These are phyloP conservation scores for Drepanosiphum platanoidis DNA, from an alignment of 2,888 invertebrate species.

Conservation along the genomic window DNA sequence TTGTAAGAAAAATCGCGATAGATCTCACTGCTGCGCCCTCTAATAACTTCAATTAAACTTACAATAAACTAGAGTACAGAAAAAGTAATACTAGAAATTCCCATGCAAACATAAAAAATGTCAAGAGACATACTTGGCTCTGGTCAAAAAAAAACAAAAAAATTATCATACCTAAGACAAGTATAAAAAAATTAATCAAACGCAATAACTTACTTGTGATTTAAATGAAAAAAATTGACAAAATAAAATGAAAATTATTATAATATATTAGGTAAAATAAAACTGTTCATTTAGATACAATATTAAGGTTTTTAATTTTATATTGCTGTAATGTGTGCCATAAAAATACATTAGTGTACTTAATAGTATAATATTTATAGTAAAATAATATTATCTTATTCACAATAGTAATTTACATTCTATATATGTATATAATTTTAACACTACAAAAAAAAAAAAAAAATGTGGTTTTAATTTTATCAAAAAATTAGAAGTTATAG, in stretches of 20 bases:
- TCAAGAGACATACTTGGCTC: slow-evolving; percentile 9
- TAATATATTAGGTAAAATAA: slow-evolving; percentile 32
- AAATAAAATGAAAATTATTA: slow-evolving; percentile 34
- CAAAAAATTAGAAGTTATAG: not conserved
- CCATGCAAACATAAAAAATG: not conserved
- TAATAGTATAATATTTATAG: slow-evolving; percentile 51
- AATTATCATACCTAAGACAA: slow-evolving; percentile 11
- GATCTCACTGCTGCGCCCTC: not conserved
- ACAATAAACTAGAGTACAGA: not conserved
- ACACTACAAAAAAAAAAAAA: slow-evolving; percentile 22
- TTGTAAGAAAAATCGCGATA: not conserved
- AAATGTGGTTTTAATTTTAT: slow-evolving; percentile 1
- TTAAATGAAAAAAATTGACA: slow-evolving; percentile 5
- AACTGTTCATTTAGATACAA: slow-evolving; percentile 24
- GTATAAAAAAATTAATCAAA: not conserved
- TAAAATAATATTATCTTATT: slow-evolving; percentile 58
- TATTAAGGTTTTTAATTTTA: slow-evolving; percentile 15
- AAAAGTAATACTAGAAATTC: not conserved
- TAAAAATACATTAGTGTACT: slow-evolving; percentile 56
- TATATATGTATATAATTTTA: slow-evolving; percentile 24
- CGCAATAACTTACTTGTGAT: not conserved
- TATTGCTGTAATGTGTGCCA: slow-evolving; percentile 31
- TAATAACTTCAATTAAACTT: not conserved
- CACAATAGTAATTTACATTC: slow-evolving; percentile 56
- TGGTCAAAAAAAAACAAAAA: not conserved